These are phyloP conservation scores for Hylia prasina DNA, from an alignment of 2,113 vertebrate genomes.

Conservation along the genomic window DNA sequence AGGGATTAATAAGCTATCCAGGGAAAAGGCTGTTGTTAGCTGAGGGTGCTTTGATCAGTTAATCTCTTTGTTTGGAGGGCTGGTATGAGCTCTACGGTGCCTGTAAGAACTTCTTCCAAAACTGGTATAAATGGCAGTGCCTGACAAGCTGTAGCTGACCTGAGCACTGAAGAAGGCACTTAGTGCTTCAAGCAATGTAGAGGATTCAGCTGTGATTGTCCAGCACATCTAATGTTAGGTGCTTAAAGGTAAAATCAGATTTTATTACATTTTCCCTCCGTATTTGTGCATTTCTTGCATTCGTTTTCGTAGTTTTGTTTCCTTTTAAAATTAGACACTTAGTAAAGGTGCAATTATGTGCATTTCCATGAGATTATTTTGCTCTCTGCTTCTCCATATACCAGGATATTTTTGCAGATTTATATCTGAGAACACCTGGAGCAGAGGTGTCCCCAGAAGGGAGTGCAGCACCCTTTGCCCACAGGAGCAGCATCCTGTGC, in stretches of 20 bases:
- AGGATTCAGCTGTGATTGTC: background rate
- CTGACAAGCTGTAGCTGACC: constrained; percentile 1
- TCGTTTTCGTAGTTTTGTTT: background rate
- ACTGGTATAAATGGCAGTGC: background rate
- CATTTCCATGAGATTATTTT: background rate
- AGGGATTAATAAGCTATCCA: constrained; percentile 1
- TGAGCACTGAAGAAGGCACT: background rate
- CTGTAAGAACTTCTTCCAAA: constrained; percentile 31
- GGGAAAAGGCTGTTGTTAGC: constrained; percentile 5
- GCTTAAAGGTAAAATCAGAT: background rate
- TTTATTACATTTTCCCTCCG: fast-evolving
- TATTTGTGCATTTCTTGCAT: background rate
- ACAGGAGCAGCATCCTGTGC: background rate
- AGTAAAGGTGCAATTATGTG: background rate
- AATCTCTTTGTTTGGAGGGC: constrained; percentile 30
- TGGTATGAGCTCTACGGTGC: background rate
- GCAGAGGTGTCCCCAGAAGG: background rate
- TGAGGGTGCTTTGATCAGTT: constrained; percentile 42
- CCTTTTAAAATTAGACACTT: background rate
- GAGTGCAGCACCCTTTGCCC: background rate
- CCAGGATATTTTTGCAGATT: background rate
- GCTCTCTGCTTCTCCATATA: background rate
- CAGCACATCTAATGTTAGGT: background rate
- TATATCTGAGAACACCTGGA: background rate
- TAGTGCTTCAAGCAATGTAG: background rate